Evolutionary conservation across 1,140 invertebrate genomes (phyloP).

Genomic region (Brachionus paranguensis): DNA sequence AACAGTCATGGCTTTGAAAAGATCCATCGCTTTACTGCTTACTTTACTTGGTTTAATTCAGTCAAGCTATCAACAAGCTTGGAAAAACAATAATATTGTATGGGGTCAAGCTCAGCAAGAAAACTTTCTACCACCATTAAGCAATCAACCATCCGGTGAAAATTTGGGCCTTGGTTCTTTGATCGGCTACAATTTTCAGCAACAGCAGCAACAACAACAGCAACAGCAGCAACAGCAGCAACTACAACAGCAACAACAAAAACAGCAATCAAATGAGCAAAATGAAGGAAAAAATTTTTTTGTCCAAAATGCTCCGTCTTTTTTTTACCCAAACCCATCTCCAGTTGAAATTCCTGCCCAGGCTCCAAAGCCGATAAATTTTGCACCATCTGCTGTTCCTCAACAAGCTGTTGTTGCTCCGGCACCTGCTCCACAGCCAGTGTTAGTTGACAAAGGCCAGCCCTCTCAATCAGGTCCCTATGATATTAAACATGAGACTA

Average conservation of each 20-base stretch:
- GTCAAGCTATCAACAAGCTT: neutral
- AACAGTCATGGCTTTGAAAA: neutral
- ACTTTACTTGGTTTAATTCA: neutral
- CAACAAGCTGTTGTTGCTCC: neutral
- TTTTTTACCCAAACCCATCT: neutral
- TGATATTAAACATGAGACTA: neutral
- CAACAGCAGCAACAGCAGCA: neutral
- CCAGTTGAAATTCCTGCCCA: neutral
- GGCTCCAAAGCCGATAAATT: neutral
- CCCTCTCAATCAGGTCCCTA: neutral
- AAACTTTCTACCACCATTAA: neutral
- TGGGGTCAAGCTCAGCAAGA: neutral
- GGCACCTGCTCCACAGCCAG: neutral
- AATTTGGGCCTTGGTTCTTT: neutral
- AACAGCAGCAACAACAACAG: neutral
- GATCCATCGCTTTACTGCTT: neutral
- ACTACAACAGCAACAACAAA: neutral
- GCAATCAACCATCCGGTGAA: neutral
- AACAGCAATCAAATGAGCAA: neutral
- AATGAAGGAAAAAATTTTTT: neutral
- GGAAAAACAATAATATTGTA: slow-evolving; percentile 4
- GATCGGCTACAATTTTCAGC: neutral
- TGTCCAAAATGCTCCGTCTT: neutral
- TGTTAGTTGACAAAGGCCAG: neutral
- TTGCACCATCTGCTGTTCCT: neutral